Evolutionary conservation across 1,140 invertebrate species (phyloP).

Genomic region (Zaprionus gabonicus): DNA sequence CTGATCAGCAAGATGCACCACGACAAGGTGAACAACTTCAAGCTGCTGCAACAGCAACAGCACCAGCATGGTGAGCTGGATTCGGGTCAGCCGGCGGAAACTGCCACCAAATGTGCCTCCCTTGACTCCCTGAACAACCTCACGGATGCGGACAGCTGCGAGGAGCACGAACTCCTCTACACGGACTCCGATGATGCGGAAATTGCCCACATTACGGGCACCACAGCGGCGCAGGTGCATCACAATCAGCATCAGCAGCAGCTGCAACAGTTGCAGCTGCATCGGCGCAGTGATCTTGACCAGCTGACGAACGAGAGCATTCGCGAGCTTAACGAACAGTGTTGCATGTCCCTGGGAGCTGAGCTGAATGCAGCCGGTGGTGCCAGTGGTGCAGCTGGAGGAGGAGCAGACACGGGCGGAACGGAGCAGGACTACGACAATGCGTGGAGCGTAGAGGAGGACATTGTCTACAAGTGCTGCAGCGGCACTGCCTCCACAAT

Average conservation of each 20-base stretch:
- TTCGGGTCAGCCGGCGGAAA: constrained; percentile 8
- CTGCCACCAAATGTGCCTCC: constrained; percentile 85
- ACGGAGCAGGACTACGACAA: constrained; percentile 61
- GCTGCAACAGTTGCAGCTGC: constrained; percentile 45
- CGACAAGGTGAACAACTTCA: constrained; percentile 75
- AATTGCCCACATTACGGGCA: constrained; percentile 83
- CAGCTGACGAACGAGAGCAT: constrained; percentile 80
- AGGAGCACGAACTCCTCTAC: constrained; percentile 68
- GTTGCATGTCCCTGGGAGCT: constrained; percentile 61
- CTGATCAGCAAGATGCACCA: constrained; percentile 83
- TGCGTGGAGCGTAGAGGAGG: constrained; percentile 81
- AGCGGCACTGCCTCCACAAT: constrained; percentile 32
- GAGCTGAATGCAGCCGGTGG: constrained; percentile 23
- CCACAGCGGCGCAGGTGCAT: constrained; percentile 81
- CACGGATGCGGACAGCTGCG: constrained; percentile 84
- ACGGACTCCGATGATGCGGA: constrained; percentile 83
- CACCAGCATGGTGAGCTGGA: constrained; percentile 31
- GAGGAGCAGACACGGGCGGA: background rate
- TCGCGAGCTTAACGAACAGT: constrained; percentile 75
- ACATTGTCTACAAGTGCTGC: constrained; percentile 76
- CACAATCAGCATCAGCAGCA: constrained; percentile 44
- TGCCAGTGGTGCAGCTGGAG: background rate
- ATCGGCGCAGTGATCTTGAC: constrained; percentile 76
- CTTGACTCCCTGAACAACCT: constrained; percentile 88
- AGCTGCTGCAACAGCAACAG: constrained; percentile 61